Evolutionary conservation across 2,888 invertebrate genomes (phyloP).

Genomic region (Caenorhabditis zanzibari): DNA sequence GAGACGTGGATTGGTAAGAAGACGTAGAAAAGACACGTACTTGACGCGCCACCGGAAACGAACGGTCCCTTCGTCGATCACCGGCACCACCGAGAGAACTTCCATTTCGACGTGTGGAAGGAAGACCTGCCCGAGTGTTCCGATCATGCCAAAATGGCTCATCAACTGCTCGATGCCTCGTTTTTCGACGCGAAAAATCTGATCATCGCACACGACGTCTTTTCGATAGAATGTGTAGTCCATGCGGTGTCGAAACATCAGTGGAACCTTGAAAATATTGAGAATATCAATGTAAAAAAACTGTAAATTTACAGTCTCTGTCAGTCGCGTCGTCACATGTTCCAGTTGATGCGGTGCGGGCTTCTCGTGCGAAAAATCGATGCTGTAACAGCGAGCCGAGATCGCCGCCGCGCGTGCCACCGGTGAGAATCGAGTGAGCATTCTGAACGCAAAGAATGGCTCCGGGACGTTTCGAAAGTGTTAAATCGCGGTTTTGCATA

Average conservation of each 20-base stretch:
- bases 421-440: conserved; percentile 25
- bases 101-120: conserved; percentile 79
- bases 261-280: conserved; percentile 68
- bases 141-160: conserved; percentile 77
- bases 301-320: conserved; percentile 70
- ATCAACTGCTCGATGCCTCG: conserved; percentile 75
- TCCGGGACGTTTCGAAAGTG: too few relatives aligned
- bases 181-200: conserved; percentile 76
- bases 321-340: conserved; percentile 77
- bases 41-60: conserved; percentile 81
- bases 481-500: neutral
- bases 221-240: conserved; percentile 82
- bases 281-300: neutral
- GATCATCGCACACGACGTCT: conserved; percentile 80
- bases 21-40: conserved; percentile 74
- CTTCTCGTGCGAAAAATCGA: conserved; percentile 72
- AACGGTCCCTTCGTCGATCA: conserved; percentile 82
- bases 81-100: conserved; percentile 70
- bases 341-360: conserved; percentile 81
- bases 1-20: conserved; percentile 68
- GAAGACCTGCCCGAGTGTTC: conserved; percentile 71
- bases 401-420: neutral
- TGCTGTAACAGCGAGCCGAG: conserved; percentile 49
- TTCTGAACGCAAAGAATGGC: conserved; percentile 13
- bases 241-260: conserved; percentile 79